Conservation (phyloP, 2,113 vertebrate genomes). For the Erinaceus europaeus region DNA sequence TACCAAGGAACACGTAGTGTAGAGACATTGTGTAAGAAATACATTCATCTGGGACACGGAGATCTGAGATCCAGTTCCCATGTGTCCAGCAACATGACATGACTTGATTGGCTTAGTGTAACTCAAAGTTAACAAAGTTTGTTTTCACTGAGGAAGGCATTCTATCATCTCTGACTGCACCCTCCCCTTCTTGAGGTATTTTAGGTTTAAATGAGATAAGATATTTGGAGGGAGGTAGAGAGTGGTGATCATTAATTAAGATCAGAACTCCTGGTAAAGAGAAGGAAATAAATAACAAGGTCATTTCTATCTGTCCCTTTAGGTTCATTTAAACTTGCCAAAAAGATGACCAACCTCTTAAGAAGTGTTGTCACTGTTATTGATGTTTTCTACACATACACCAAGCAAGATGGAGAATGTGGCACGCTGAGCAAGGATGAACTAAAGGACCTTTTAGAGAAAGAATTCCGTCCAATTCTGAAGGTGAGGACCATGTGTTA, state of each 20-base stretch:
- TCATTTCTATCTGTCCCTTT: neutral
- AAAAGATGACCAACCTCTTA: conserved; percentile 77
- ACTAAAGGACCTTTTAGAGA: conserved; percentile 77
- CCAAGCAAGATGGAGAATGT: conserved; percentile 60
- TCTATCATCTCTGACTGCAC: neutral
- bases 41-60: neutral
- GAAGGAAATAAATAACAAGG: neutral
- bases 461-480: conserved; percentile 73
- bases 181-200: neutral
- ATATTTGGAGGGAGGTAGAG: conserved; percentile 18
- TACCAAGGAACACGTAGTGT: neutral
- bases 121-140: conserved; percentile 16
- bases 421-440: conserved; percentile 68
- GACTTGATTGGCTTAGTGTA: neutral
- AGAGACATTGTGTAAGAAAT: neutral
- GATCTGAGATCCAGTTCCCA: neutral
- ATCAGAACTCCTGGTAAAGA: neutral
- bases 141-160: neutral
- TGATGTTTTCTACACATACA: conserved; percentile 71
- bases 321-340: conserved; percentile 62
- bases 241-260: neutral
- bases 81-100: neutral
- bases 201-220: conserved; percentile 18
- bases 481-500: conserved; percentile 44
- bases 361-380: conserved; percentile 77